Evolutionary conservation across 2,888 invertebrate genomes (phyloP), one percentile per base, ranked within the genome.

Genomic region (Tortrix viridana): DNA sequence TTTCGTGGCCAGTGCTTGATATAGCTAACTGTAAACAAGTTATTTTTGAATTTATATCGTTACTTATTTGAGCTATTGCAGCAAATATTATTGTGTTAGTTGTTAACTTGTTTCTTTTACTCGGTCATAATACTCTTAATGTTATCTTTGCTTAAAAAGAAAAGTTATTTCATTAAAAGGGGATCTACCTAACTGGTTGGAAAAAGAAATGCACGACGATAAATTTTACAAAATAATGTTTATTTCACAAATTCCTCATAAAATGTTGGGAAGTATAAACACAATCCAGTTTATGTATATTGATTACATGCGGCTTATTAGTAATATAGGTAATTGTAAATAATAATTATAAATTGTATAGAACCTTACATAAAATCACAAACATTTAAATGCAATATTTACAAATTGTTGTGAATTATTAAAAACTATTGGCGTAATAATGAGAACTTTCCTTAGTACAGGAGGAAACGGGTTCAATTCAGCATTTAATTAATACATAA

Each of bases 301-400:
- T 57, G 88, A 84, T 88, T 90, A 89, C 85, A 90, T 83, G 77
- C 69, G 70, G 80, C 88, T 85, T 86, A 88, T 71, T 83, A 84
- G 68, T 70, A 60, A 67, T 66, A 69, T 74, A 76, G 65, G 71
- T 75, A 76, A 68, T 74, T 72, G 76, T 79, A 81, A 82, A 78
- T 79, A 74, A 82, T 81, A 74, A 77, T 68, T 73, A 52, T 48
- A 57, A 58, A 65, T 58, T 64, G 47, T 64, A 66, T 74, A 76
- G 69, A 80, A 76, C 80, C 81, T 85, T 72, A 77, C 70, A 68
- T 77, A 76, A 81, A 85, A 88, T 86, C 87, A 88, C 88, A 88
- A 86, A 87, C 75, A 74, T 81, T 77, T 87, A 91, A 91, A 91
- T 90, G 90, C 91, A 88, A 84, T 89, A 89, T 90, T 88, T 89